A percentile compares a stretch with the other conserved stretches of the same genome.
These are phyloP conservation scores for Galaxias olidus DNA, from an alignment of 2,797 vertebrate species.

Conservation along the genomic window DNA sequence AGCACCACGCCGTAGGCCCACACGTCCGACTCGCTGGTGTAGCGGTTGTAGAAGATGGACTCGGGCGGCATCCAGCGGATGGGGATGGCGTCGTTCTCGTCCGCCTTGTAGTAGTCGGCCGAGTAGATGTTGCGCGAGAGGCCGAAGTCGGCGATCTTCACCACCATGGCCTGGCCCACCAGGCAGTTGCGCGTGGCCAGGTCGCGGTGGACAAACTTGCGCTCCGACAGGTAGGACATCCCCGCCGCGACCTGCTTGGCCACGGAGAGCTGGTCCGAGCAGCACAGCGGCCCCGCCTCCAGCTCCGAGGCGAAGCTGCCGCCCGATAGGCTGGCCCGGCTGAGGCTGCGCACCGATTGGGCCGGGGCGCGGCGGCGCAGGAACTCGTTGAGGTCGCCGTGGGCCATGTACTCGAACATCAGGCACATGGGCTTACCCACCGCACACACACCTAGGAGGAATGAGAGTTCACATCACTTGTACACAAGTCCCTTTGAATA, in stretches of 20 bases:
- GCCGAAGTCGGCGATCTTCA: constrained; percentile 97
- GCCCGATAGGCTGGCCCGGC: constrained; percentile 67
- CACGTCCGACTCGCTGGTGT: constrained; percentile 95
- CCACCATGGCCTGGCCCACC: constrained; percentile 91
- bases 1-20: constrained; percentile 97
- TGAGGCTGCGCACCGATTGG: constrained; percentile 75
- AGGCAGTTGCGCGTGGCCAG: constrained; percentile 97
- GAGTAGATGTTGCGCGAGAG: constrained; percentile 97
- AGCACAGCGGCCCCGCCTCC: constrained; percentile 73
- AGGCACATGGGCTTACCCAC: constrained; percentile 98
- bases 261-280: constrained; percentile 24
- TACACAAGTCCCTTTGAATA: neutral
- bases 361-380: constrained; percentile 82
- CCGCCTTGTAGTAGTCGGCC: constrained; percentile 97
- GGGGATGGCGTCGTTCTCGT: constrained; percentile 95
- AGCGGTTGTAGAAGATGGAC: constrained; percentile 98
- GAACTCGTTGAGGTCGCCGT: constrained; percentile 95
- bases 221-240: constrained; percentile 96
- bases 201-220: constrained; percentile 97
- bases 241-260: constrained; percentile 73
- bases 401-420: constrained; percentile 98
- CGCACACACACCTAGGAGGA: constrained; percentile 89
- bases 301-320: constrained; percentile 72
- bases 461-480: constrained; percentile 19
- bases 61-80: constrained; percentile 99